Evolutionary conservation across 1,140 invertebrate species (phyloP), one percentile per base, ranked within the genome.

Genomic region (Zaprionus kolodkinae): DNA sequence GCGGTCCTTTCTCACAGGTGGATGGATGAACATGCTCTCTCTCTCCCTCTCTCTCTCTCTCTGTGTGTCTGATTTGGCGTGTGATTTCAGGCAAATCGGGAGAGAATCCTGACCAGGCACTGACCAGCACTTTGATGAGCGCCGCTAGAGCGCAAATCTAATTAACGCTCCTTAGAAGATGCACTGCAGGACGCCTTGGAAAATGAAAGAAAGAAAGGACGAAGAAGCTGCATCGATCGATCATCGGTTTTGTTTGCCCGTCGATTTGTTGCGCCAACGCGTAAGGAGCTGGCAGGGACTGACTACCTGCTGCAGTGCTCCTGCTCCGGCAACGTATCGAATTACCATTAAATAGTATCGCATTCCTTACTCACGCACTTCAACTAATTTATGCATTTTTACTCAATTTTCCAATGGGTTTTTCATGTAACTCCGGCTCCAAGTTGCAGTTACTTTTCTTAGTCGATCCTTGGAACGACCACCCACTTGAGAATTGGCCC

Each of bases 1-100:
- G 84, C 64, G 84, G 84, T 88, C 85, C 78, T 69, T 84, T 81
- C 83, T 69, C 83, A 79, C 83, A 86, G 79, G 81, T 85, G 82
- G 45, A 48, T 6, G 45, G 45, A 40, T 40, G 38, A n/a, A 50
- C 45, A 15, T 50, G 15, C 17, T 5, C 21, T 1, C 21, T 21
- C 45, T 50, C 17, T 50, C 21, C 2, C 21, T 21, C 45, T 50
- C 17, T 50, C 45, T 50, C 17, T 50, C 21, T 21, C 45, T 50
- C 17, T 50, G 45, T 50, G 45, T 65, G 45, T 50, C 17, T 65
- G 66, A 76, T 67, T 76, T 35, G 67, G 69, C 57, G 69, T 72
- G 82, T 75, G 81, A 86, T 85, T 85, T 70, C 15, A 62, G 13
- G 43, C 74, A 69, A 78, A 60, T 72, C 69, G 45, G 43, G 62